These are phyloP conservation scores for Neoascia interrupta DNA, from an alignment of 2,888 invertebrate genomes.

Conservation along the genomic window DNA sequence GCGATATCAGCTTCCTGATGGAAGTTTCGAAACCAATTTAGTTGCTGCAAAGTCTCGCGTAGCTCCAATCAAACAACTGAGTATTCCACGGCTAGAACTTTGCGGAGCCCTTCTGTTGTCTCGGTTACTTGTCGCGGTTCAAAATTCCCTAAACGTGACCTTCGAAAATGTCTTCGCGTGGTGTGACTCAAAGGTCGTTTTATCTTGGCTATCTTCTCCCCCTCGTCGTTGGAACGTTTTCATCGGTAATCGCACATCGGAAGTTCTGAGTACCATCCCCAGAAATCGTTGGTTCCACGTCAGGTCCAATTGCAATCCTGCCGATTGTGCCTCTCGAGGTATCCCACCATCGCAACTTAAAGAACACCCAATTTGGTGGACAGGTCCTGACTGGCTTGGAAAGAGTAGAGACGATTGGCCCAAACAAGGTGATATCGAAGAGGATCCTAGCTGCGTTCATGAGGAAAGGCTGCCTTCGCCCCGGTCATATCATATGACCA, in stretches of 20 bases:
- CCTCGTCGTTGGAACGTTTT: constrained; percentile 40
- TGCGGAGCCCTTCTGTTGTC: neutral
- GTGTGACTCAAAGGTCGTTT: constrained; percentile 73
- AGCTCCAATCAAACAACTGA: neutral
- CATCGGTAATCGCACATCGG: constrained; percentile 52
- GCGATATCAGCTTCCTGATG: constrained; percentile 2
- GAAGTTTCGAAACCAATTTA: neutral
- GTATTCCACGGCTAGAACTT: constrained; percentile 3
- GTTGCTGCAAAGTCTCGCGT: constrained; percentile 9
- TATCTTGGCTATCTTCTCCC: constrained; percentile 71
- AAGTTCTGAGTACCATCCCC: no score
- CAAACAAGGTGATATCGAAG: neutral
- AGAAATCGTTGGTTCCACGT: constrained; percentile 59
- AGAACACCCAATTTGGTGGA: constrained; percentile 55
- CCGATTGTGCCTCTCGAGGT: constrained; percentile 65
- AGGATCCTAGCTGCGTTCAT: neutral
- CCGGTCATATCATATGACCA: no score
- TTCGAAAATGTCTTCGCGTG: constrained; percentile 9
- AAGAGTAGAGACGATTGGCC: neutral
- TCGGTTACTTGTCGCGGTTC: neutral
- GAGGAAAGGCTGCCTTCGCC: no score
- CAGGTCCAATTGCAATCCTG: constrained; percentile 49
- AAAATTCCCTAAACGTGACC: neutral
- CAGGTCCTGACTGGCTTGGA: constrained; percentile 51
- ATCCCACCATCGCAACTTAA: constrained; percentile 33